These are phyloP conservation scores for Diplazon laetatorius DNA, from an alignment of 2,888 invertebrate species.

Conservation along the genomic window DNA sequence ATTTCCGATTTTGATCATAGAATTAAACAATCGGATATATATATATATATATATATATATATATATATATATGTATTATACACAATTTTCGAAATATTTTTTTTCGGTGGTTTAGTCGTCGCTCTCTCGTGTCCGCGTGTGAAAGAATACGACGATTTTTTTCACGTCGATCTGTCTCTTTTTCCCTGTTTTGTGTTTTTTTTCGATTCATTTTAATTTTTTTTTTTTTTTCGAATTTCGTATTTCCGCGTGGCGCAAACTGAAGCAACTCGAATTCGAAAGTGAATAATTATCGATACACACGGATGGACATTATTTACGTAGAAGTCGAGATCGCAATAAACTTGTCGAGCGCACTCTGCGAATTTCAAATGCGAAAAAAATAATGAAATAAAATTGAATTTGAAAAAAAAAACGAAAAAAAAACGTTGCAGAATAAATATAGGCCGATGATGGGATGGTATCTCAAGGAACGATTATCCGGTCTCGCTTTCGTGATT, in stretches of 20 bases:
- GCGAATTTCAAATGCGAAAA: slow-evolving; percentile 28
- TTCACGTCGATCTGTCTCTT: slow-evolving; percentile 37
- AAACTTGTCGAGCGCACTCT: slow-evolving; percentile 48
- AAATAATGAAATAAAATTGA: too few species aligned
- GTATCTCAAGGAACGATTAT: slow-evolving; percentile 59
- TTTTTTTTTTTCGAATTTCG: neutral
- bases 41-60: slow-evolving; percentile 10
- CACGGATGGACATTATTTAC: slow-evolving; percentile 36
- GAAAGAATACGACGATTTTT: slow-evolving; percentile 3
- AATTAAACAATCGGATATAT: slow-evolving; percentile 36
- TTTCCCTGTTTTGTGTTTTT: neutral
- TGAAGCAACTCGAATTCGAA: slow-evolving; percentile 64
- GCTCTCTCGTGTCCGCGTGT: slow-evolving; percentile 7
- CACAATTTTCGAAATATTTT: slow-evolving; percentile 29
- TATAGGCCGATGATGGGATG: slow-evolving; percentile 60
- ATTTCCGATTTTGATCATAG: slow-evolving; percentile 42
- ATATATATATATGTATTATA: slow-evolving; percentile 11
- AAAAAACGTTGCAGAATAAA: slow-evolving; percentile 36
- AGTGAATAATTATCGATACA: slow-evolving; percentile 54
- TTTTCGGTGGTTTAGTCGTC: slow-evolving; percentile 24
- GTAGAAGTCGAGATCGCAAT: slow-evolving; percentile 51
- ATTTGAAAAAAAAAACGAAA: too few species aligned
- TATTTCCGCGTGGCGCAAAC: slow-evolving; percentile 47
- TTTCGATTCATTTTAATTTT: slow-evolving; percentile 12
- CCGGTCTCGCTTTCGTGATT: slow-evolving; percentile 54